phyloP scores from a whole-genome alignment of 2,113 vertebrate species.

The Platichthys stellatus region DNA sequence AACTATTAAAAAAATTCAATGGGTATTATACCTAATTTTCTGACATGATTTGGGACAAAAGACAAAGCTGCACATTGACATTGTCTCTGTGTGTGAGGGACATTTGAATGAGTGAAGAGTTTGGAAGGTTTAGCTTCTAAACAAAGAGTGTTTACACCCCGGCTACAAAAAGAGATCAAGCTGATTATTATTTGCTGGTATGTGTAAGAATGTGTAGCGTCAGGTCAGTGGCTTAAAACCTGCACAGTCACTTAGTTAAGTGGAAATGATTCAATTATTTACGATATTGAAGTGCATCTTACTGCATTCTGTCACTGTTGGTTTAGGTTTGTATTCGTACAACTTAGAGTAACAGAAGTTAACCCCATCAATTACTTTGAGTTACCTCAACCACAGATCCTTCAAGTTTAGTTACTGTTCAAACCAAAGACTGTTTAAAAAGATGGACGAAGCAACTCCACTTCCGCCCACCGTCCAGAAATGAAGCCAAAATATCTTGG shows the following conservation, averaged over 20 bases:
- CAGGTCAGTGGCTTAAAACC: neutral
- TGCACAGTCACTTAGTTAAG: neutral
- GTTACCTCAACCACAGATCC: neutral
- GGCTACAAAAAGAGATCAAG: too few relatives aligned
- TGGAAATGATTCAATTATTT: neutral
- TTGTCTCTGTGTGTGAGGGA: slow-evolving; percentile 15
- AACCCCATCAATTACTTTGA: neutral
- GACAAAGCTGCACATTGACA: slow-evolving; percentile 31
- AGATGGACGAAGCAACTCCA: too few relatives aligned
- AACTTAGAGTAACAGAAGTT: neutral
- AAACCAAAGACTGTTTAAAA: neutral
- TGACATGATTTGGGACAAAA: slow-evolving; percentile 30
- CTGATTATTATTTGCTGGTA: neutral
- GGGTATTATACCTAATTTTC: slow-evolving; percentile 17
- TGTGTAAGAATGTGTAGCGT: neutral
- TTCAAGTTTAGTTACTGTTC: neutral
- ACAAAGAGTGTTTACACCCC: too few relatives aligned
- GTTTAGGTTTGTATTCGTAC: neutral
- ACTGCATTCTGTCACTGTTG: neutral
- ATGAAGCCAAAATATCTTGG: too few relatives aligned
- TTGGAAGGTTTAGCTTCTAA: neutral
- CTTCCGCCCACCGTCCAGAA: too few relatives aligned
- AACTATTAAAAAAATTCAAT: slow-evolving; percentile 21
- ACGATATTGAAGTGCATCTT: neutral
- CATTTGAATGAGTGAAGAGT: slow-evolving; percentile 39